These are phyloP conservation scores for Cryptus armator DNA, from an alignment of 2,888 invertebrate genomes.

Conservation along the genomic window DNA sequence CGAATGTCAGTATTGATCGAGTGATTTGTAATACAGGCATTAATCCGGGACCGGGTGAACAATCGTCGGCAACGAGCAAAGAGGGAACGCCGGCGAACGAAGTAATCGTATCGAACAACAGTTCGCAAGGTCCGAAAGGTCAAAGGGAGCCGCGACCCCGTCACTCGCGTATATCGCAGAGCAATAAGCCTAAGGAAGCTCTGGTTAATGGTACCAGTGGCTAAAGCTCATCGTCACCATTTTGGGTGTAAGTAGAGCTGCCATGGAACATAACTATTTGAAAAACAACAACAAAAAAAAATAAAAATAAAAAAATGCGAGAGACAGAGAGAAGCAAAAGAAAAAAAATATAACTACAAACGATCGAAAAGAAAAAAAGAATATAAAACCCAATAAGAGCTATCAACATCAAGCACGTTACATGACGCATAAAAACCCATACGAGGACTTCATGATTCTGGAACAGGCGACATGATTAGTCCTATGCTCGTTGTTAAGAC, in stretches of 20 bases:
- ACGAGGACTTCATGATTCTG: slow-evolving; percentile 83
- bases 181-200: slow-evolving; percentile 88
- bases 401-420: slow-evolving; percentile 73
- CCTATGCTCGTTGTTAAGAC: slow-evolving; percentile 84
- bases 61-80: slow-evolving; percentile 81
- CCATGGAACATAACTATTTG: slow-evolving; percentile 59
- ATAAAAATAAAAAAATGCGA: slow-evolving; percentile 28
- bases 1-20: neutral
- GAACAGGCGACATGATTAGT: slow-evolving; percentile 82
- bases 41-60: slow-evolving; percentile 81
- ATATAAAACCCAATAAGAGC: slow-evolving; percentile 72
- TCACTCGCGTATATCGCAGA: slow-evolving; percentile 83
- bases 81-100: slow-evolving; percentile 82
- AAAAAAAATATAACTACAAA: slow-evolving; percentile 76
- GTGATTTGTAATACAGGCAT: slow-evolving; percentile 76
- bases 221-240: slow-evolving; percentile 75
- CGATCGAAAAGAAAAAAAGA: slow-evolving; percentile 78
- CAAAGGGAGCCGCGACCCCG: slow-evolving; percentile 83
- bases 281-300: neutral
- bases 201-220: slow-evolving; percentile 89
- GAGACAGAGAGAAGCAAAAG: slow-evolving; percentile 33
- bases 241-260: slow-evolving; percentile 41
- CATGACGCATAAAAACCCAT: slow-evolving; percentile 82
- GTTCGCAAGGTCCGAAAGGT: slow-evolving; percentile 82
- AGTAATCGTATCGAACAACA: slow-evolving; percentile 80